Evolutionary conservation across 2,797 vertebrate species (phyloP).

Genomic region (Australoheros facetus): DNA sequence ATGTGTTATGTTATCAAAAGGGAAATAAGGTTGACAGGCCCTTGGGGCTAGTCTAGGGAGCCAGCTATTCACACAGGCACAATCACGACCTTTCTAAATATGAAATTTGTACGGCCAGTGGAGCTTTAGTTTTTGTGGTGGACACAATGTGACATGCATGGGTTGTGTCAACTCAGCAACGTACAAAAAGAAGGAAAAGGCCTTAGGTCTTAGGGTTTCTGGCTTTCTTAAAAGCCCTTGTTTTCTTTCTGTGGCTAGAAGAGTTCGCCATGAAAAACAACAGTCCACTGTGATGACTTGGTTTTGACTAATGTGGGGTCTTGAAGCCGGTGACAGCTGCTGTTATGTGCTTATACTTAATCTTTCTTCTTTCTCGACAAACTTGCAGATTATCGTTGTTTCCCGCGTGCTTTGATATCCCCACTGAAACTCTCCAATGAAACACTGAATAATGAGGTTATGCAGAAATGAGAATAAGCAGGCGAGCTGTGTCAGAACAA

Average conservation of each 20-base stretch:
- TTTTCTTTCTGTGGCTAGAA: conserved; percentile 26
- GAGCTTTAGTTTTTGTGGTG: conserved; percentile 64
- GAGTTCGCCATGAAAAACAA: conserved; percentile 11
- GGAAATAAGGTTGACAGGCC: conserved; percentile 64
- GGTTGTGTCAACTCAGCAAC: conserved; percentile 21
- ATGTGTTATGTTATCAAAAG: conserved; percentile 58
- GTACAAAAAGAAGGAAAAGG: conserved; percentile 49
- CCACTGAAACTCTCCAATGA: not conserved
- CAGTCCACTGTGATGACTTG: not conserved
- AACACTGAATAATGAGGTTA: not conserved
- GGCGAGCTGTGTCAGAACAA: not conserved
- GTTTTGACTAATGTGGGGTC: not conserved
- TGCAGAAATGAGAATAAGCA: not conserved
- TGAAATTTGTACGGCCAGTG: conserved; percentile 55
- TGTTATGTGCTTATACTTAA: not conserved
- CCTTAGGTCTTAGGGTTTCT: conserved; percentile 40
- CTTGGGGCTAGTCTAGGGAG: conserved; percentile 50
- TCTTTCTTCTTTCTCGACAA: not conserved
- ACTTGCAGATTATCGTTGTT: not conserved
- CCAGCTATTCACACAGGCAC: conserved; percentile 67
- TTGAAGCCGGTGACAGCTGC: not conserved
- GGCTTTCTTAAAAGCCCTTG: conserved; percentile 39
- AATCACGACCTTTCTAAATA: conserved; percentile 72
- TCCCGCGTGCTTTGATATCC: not conserved
- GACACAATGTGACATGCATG: conserved; percentile 58